Evolutionary conservation across 2,888 invertebrate genomes (phyloP).

Genomic region (Scaptomyza reducta): DNA sequence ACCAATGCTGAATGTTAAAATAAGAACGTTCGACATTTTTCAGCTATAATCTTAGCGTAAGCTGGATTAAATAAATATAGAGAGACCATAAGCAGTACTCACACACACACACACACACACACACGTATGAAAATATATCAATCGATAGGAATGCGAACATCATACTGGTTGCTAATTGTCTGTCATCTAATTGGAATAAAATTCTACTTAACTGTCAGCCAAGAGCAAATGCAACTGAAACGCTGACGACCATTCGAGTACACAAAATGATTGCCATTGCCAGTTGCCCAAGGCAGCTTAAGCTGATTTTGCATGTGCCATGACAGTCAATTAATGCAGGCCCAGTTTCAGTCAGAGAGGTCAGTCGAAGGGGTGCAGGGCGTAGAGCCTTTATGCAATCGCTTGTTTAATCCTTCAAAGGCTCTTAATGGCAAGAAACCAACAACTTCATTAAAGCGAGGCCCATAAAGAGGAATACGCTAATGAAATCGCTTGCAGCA

Average conservation of each 20-base stretch:
- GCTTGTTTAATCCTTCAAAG: slow-evolving; percentile 39
- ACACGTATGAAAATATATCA: slow-evolving; percentile 3
- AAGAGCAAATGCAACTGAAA: slow-evolving; percentile 48
- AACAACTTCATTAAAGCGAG: slow-evolving; percentile 50
- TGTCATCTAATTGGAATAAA: slow-evolving; percentile 60
- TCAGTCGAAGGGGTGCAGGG: neutral
- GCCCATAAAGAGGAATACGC: slow-evolving; percentile 38
- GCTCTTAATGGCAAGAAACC: slow-evolving; percentile 30
- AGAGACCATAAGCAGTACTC: neutral
- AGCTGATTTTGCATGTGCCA: slow-evolving; percentile 53
- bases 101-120: neutral
- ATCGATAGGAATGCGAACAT: slow-evolving; percentile 20
- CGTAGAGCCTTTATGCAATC: neutral
- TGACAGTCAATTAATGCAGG: slow-evolving; percentile 60
- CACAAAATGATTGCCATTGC: slow-evolving; percentile 4
- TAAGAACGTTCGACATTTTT: neutral
- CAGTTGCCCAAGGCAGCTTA: slow-evolving; percentile 47
- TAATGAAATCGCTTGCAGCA: slow-evolving; percentile 26
- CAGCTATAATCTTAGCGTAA: neutral
- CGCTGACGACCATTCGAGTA: slow-evolving; percentile 14
- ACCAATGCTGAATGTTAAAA: too few species aligned
- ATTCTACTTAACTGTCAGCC: slow-evolving; percentile 53
- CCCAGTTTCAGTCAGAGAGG: neutral
- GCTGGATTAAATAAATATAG: slow-evolving; percentile 2
- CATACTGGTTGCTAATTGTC: slow-evolving; percentile 52